These are phyloP conservation scores for Artibeus jamaicensis DNA, from an alignment of 2,797 vertebrate genomes.

Conservation along the genomic window DNA sequence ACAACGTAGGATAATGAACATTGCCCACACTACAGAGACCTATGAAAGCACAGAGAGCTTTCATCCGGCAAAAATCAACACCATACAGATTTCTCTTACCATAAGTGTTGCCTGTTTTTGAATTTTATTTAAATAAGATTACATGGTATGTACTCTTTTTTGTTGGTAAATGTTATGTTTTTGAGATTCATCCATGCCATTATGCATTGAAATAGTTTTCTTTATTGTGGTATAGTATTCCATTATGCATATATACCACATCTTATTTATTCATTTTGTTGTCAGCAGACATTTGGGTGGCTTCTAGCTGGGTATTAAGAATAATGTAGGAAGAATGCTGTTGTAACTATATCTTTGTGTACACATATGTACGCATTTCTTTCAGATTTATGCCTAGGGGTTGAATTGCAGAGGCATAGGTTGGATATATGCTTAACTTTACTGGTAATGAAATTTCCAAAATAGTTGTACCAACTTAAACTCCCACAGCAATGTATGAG, in stretches of 20 bases:
- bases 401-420: background rate
- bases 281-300: background rate
- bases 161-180: background rate
- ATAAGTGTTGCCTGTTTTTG: background rate
- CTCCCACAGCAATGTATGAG: background rate
- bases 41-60: background rate
- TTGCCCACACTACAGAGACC: background rate
- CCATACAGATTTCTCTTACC: background rate
- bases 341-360: background rate
- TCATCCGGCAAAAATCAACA: background rate
- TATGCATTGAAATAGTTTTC: background rate
- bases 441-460: background rate
- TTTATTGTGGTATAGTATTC: background rate
- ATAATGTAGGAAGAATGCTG: background rate
- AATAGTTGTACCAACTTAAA: background rate
- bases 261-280: background rate
- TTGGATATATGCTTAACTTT: background rate
- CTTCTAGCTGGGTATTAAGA: conserved; percentile 4
- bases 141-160: background rate
- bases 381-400: background rate
- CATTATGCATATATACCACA: background rate
- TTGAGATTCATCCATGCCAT: background rate
- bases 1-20: background rate
- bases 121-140: background rate
- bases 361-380: background rate